Base-by-base conservation (phyloP, 2,113 vertebrate genomes). In the Pogona vitticeps region DNA sequence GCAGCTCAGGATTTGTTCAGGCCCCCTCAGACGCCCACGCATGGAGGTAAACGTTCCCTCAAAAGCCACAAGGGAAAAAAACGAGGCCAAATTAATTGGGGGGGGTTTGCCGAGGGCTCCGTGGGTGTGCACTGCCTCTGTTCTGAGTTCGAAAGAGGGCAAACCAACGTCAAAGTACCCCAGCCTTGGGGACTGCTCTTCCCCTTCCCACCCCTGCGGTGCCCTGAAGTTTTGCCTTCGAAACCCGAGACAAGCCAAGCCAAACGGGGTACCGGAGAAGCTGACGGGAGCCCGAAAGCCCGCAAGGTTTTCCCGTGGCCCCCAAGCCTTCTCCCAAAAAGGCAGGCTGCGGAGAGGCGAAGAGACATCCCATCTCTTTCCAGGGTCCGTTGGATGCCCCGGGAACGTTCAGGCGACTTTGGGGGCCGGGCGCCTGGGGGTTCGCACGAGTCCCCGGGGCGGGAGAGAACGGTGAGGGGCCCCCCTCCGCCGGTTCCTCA, bases 401-500 rank as follows among this genome's bases (percentile, higher is more conserved):
- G 31, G 1, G 21, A 31, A 31, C 0, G 12, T 18, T 85, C 59
- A 88, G 70, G 46, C 38, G 1, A 6, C 77, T 59, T 84, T 84
- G 23, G 61, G 33, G 1, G 5, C 18, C 0, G 76, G 21, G 13
- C 80, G 83, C 33, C 77, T 18, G 6, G 71, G 42, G 0, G 77
- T 59, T 1, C 36, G 42, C 5, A 73, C 42, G 6, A 85, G 42
- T 18, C 77, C 77, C 12, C 71, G 71, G 8, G 83, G 87, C 0
- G 80, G 56, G 21, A 80, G 76, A 17, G 6, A 85, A 17, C 0
- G 90, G 90, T 9, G 84, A 58, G n/a, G 92, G 88, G 85, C 65
- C 38, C 73, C 38, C 52, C 46, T 40, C 92, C n/a, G 59, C 18
- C 95, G 95, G 85, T 96, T 95, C 6, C 90, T 93, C 79, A 95